Percentiles rank a stretch among this genome's conserved stretches.
Conservation (phyloP, 2,888 invertebrate species). For the Amblyjoppa proteus region DNA sequence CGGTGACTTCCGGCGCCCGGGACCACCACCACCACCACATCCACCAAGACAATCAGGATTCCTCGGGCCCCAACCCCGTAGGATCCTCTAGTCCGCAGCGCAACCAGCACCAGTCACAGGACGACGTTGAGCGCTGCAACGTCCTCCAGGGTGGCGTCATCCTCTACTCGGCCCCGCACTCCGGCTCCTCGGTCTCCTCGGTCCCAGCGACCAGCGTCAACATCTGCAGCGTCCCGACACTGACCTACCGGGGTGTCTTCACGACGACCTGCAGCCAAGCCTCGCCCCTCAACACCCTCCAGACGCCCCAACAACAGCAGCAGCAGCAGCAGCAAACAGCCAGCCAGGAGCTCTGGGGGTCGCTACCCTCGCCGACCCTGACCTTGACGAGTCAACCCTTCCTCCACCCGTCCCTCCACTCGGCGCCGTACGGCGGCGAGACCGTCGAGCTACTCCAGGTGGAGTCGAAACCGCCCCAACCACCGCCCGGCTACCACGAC, state of each 20-base stretch:
- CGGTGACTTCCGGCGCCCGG: conserved; percentile 80
- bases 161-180: conserved; percentile 81
- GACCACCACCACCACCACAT: conserved; percentile 84
- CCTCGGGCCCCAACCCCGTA: conserved; percentile 69
- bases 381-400: conserved; percentile 81
- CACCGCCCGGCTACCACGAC: conserved; percentile 89
- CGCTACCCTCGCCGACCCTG: conserved; percentile 82
- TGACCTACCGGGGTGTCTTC: conserved; percentile 90
- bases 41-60: conserved; percentile 83
- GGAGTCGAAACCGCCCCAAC: conserved; percentile 85
- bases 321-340: conserved; percentile 81
- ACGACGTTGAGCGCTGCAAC: conserved; percentile 81
- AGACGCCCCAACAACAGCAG: conserved; percentile 87
- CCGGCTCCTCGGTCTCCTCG: conserved; percentile 75
- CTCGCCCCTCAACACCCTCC: conserved; percentile 88
- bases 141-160: conserved; percentile 83
- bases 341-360: conserved; percentile 83
- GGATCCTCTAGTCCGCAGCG: conserved; percentile 78
- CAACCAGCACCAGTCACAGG: conserved; percentile 79
- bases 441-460: conserved; percentile 83
- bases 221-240: conserved; percentile 84
- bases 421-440: conserved; percentile 81
- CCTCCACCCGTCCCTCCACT: conserved; percentile 83
- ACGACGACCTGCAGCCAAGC: conserved; percentile 89
- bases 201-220: conserved; percentile 82